Evolutionary conservation across 1,140 invertebrate species (phyloP), one percentile per base, ranked within the genome.

Genomic region (Drosophila tristis): DNA sequence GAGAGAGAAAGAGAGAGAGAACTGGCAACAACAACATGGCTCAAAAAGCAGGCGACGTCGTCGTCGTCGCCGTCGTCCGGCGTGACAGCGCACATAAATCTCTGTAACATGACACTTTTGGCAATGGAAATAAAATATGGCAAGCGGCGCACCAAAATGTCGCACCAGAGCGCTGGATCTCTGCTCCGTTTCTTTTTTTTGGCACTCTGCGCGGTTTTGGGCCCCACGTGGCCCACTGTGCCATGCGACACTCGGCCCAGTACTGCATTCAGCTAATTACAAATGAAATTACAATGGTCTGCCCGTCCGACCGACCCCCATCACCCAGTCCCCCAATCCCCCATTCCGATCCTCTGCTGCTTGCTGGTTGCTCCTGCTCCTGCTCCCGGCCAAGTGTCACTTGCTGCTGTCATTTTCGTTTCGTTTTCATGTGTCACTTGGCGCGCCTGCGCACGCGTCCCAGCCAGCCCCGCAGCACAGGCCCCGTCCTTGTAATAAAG

Each of bases 91-190:
- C 76, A 73, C 90, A 91, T 91, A 91, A 91, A 91, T 91, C 90
- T 91, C 78, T 76, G 87, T 87, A 91, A 91, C 90, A 91, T 91
- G 90, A 91, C 90, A 91, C 90, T 91, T 91, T 91, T 91, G 87
- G 89, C 90, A 91, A 89, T 91, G 82, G 84, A 89, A 91, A 91
- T 89, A 91, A 91, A 91, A 91, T 91, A 90, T 91, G 90, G 90
- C 79, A 89, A 90, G 78, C 80, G 80, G 49, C 70, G 77, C 85
- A 86, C 70, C 82, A 85, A 90, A 90, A 89, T 89, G 85, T 89
- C 80, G 82, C 82, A 87, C 82, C 82, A 85, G 63, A 45, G 57
- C 25, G 25, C 15, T 50, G 42, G 64, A 68, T 48, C 68, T 51
- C 53, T 45, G 44, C 48, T 56, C 50, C 53, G 31, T 29, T 23